Conservation (phyloP, 2,113 vertebrate species). For the Pitta sordida region DNA sequence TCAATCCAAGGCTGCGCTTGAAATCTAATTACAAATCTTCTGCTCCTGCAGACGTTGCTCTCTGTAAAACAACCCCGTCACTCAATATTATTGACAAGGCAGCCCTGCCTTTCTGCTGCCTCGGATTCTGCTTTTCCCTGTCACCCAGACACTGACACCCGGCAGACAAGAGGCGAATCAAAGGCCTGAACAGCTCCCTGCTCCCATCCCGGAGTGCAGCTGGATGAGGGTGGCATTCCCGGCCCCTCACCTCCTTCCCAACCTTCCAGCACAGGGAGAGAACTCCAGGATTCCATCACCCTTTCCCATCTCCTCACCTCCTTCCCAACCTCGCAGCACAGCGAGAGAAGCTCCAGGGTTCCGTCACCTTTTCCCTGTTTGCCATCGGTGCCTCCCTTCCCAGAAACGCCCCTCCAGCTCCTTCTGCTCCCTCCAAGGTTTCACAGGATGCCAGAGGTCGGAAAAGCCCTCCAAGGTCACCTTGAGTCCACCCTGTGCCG, state of each 20-base stretch:
- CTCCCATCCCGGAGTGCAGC: accelerated
- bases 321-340: not conserved
- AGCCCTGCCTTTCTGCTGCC: not conserved
- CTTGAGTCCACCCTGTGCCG: not conserved
- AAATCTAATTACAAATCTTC: not conserved
- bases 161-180: not conserved
- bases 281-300: not conserved
- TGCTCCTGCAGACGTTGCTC: not conserved
- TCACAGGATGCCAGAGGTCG: not conserved
- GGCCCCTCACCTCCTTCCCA: not conserved
- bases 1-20: not conserved
- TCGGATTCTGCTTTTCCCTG: not conserved
- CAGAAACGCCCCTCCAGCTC: too few relatives aligned
- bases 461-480: not conserved
- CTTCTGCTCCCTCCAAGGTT: not conserved
- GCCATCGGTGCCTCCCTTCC: not conserved
- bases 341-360: not conserved
- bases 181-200: not conserved
- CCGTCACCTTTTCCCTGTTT: not conserved
- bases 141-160: not conserved
- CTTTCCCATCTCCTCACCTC: not conserved
- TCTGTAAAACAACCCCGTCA: constrained; percentile 9
- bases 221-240: not conserved
- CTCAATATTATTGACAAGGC: not conserved
- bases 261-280: not conserved